Base-by-base conservation (phyloP, 2,888 invertebrate genomes). In the Labia minor region DNA sequence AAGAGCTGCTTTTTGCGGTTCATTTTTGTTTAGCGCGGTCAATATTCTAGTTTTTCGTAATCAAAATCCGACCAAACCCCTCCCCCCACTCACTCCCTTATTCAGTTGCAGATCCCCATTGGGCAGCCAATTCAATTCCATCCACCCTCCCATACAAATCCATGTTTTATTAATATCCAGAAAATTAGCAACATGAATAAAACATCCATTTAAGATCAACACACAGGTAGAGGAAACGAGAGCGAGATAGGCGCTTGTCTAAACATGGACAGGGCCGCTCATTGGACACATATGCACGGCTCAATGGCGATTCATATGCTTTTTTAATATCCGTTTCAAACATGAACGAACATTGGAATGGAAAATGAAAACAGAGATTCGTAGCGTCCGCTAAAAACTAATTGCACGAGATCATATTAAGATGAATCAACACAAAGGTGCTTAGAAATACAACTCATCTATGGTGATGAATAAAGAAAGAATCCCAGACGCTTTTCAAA, bases 11-110 rank as follows among this genome's bases (percentile, higher is more conserved):
- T 49, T 49, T 49, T 49, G 49, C 49, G 49, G 49, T 49, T 49
- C 49, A 49, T 49, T 49, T 49, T 49, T 49, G 49, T 49, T 49
- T 49, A 49, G 49, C 49, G 49, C 49, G 49, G 49, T 49, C 49
- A 49, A 49, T 49, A 49, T 49, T 49, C 49, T 49, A 49, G 49
- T 49, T 49, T 49, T 49, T 49, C 49, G 49, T 49, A 49, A 49
- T 49, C 49, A 49, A 49, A 49, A 49, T 49, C 49, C 49, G 49
- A 10, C 49, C 16, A 16, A 11, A 11, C 14, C 49, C 49, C 33
- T 11, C 33, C 11, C 33, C 11, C 33, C 6, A 33, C 33, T 33
- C 33, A 33, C 11, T 8, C 33, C 33, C 14, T 3, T 16, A 49
- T 3, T 14, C n/a, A 49, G 26, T 26, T 26, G 26, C 49, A 49